phyloP scores from a whole-genome alignment of 2,113 vertebrate species.

The Pagrus major region DNA sequence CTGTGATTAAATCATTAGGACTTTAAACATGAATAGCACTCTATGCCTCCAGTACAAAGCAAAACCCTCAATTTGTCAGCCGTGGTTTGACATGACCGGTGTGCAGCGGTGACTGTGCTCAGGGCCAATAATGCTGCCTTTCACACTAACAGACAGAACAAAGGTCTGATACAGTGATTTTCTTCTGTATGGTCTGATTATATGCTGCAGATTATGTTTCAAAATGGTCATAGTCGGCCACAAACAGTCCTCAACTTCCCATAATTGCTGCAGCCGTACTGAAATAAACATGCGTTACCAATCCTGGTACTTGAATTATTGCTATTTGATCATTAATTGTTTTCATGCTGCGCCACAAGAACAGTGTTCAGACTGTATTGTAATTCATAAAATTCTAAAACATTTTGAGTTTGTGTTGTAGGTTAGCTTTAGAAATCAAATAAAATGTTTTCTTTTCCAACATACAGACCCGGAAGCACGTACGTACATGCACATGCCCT shows the following conservation, averaged over 20 bases:
- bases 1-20: constrained; percentile 59
- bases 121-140: constrained; percentile 45
- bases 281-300: constrained; percentile 26
- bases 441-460: background rate
- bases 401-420: background rate
- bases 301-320: constrained; percentile 23
- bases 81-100: constrained; percentile 42
- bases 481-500: background rate
- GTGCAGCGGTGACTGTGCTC: constrained; percentile 48
- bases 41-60: constrained; percentile 57
- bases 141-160: constrained; percentile 51
- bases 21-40: constrained; percentile 68
- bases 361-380: background rate
- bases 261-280: background rate
- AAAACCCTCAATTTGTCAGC: constrained; percentile 67
- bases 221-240: constrained; percentile 9
- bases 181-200: constrained; percentile 18
- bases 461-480: too few species aligned
- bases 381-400: constrained; percentile 3
- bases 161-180: constrained; percentile 26
- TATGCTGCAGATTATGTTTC: constrained; percentile 28
- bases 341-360: constrained; percentile 6
- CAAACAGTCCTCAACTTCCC: background rate
- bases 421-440: background rate
- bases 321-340: constrained; percentile 4